Evolutionary conservation across 2,113 vertebrate genomes (phyloP), one percentile per base, ranked within the genome.

Genomic region (Nothoprocta pentlandii): DNA sequence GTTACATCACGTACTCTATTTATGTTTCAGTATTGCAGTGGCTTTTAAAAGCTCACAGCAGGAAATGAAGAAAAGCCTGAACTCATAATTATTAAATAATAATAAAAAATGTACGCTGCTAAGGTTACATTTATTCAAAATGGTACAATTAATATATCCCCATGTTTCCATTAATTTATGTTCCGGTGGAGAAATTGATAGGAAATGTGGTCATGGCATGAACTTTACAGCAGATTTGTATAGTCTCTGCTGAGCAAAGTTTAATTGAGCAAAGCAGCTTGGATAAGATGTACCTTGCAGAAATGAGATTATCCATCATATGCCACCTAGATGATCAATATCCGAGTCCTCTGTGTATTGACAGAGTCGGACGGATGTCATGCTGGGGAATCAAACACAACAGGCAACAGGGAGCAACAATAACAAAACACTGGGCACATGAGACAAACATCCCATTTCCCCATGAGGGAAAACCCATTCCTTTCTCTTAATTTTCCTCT

Each of bases 61-160:
- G 96, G 93, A 93, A 96, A 97, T 95, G 87, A 95, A 95, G 94
- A 94, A 96, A 96, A 94, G 85, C 87, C 62, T 95, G 94, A 96
- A 96, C 93, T 95, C 92, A 46, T 95, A 95, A 95, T 97, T 95
- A 96, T 95, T 95, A 96, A 96, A 96, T 96, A 97, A 97, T 96
- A 92, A 94, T 95, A 96, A 97, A 94, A 96, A 95, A 96, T 90
- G 62, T 93, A 53, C 80, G 95, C 95, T 71, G 88, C 95, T 94
- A 95, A 93, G 95, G 93, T 81, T 95, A 80, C 95, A 94, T 92
- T 95, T 97, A 97, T 95, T 96, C 92, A 93, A 94, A 95, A 97
- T 92, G 92, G 85, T 96, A 95, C 90, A 95, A 96, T 96, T 94
- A 96, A 95, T 95, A 95, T 79, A 97, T 87, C 93, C 88, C 88